Base-by-base conservation (phyloP, 1,140 invertebrate genomes). In the Vanessa tameamea region DNA sequence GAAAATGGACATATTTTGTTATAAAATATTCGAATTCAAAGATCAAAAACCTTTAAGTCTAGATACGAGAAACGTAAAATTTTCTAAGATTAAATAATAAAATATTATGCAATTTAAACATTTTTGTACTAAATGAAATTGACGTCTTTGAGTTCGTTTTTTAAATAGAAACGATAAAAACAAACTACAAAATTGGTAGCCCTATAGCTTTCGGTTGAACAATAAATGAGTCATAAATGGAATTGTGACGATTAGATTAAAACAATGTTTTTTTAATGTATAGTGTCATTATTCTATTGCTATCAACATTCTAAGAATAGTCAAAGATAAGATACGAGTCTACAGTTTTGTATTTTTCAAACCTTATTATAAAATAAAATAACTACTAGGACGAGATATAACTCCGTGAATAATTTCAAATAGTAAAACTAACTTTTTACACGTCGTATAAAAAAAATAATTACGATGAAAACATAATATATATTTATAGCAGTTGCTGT, bases 231-330 rank as follows among this genome's bases (percentile, higher is more conserved):
- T 81, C 82, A 83, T 74, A 68, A 71, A 43, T 64, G 37, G 72
- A 72, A 82, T 72, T 82, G 75, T 78, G 78, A 79, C 77, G 69
- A 69, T 70, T 73, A 79, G 73, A 84, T 84, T 79, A 81, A 69
- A 61, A 78, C 74, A 59, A 76, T 78, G 77, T 78, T 78, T 80
- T 72, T 73, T 69, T 81, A 77, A 81, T 81, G 75, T 77, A 78
- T 69, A 26, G 51, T 69, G 77, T 80, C 79, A 71, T 82, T 79
- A 78, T 66, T 76, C 72, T 78, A 77, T 80, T 31, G 20, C 64
- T 64, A 81, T 51, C 57, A 69, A 76, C 75, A 74, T 72, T 73
- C 53, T 37, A 43, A 51, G 53, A 77, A 75, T 65, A 31, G 57
- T 15, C 23, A 0, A 37, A 61, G 57, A 78, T 80, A 66, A 80